These are phyloP conservation scores for Tetanocera ferruginea DNA, from an alignment of 2,888 invertebrate species.

Conservation along the genomic window DNA sequence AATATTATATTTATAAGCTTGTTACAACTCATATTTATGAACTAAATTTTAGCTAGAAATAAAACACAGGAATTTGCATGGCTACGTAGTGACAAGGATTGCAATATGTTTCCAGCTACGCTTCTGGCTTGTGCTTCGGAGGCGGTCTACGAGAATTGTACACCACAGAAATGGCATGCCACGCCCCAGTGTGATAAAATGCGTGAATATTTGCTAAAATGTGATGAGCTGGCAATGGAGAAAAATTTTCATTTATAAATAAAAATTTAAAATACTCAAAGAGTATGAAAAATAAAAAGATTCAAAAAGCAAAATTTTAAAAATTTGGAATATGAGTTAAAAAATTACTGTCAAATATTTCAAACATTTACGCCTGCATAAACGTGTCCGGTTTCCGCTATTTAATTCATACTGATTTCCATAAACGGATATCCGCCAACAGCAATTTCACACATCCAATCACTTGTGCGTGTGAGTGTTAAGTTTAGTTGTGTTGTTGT, in stretches of 20 bases:
- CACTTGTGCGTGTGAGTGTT: too few relatives aligned
- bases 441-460: too few relatives aligned
- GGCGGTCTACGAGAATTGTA: conserved; percentile 54
- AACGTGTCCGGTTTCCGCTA: too few relatives aligned
- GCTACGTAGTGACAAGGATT: conserved; percentile 50
- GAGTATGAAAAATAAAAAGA: too few relatives aligned
- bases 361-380: too few relatives aligned
- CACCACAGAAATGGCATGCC: conserved; percentile 52
- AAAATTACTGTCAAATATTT: too few relatives aligned
- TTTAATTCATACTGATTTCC: too few relatives aligned
- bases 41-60: conserved; percentile 41
- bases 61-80: conserved; percentile 50
- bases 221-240: conserved; percentile 40
- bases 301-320: neutral
- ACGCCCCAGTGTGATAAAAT: conserved; percentile 50
- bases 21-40: too few relatives aligned
- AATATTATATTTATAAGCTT: neutral
- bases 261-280: too few relatives aligned
- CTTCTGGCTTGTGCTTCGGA: conserved; percentile 53
- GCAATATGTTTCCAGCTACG: conserved; percentile 53
- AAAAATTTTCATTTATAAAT: neutral
- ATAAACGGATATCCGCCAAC: too few relatives aligned
- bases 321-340: too few relatives aligned
- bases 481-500: too few relatives aligned
- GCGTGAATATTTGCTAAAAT: conserved; percentile 50